phyloP scores from a whole-genome alignment of 1,140 invertebrate genomes.

The Achroia grisella region DNA sequence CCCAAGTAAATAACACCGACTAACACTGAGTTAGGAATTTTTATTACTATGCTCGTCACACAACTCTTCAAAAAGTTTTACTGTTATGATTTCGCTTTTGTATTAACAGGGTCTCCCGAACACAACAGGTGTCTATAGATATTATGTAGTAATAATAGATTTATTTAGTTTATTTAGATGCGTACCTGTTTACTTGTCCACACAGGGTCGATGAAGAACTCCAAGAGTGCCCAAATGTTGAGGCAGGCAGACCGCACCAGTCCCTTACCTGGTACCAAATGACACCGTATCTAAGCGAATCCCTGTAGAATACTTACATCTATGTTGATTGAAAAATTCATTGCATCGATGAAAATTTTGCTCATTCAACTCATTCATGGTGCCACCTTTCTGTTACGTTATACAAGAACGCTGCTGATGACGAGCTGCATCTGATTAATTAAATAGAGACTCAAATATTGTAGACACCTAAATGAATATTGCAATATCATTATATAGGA shows the following conservation, averaged over 20 bases:
- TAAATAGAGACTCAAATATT: constrained; percentile 14
- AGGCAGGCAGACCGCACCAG: constrained; percentile 72
- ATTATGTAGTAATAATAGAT: constrained; percentile 6
- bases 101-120: constrained; percentile 17
- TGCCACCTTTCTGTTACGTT: constrained; percentile 16
- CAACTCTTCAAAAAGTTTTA: constrained; percentile 16
- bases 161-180: constrained; percentile 40
- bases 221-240: constrained; percentile 73
- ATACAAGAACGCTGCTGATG: constrained; percentile 38
- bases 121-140: constrained; percentile 16
- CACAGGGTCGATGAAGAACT: constrained; percentile 72
- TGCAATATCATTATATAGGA: constrained; percentile 3
- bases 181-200: constrained; percentile 65
- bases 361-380: constrained; percentile 19
- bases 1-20: constrained; percentile 5
- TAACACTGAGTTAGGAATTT: neutral
- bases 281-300: constrained; percentile 51
- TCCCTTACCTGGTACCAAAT: constrained; percentile 70
- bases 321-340: constrained; percentile 22
- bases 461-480: constrained; percentile 13
- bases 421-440: constrained; percentile 32
- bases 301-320: constrained; percentile 41
- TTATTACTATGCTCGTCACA: neutral
- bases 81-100: constrained; percentile 19
- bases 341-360: constrained; percentile 38